These are phyloP conservation scores for Esox masquinongy DNA, from an alignment of 2,797 vertebrate genomes.

Conservation along the genomic window DNA sequence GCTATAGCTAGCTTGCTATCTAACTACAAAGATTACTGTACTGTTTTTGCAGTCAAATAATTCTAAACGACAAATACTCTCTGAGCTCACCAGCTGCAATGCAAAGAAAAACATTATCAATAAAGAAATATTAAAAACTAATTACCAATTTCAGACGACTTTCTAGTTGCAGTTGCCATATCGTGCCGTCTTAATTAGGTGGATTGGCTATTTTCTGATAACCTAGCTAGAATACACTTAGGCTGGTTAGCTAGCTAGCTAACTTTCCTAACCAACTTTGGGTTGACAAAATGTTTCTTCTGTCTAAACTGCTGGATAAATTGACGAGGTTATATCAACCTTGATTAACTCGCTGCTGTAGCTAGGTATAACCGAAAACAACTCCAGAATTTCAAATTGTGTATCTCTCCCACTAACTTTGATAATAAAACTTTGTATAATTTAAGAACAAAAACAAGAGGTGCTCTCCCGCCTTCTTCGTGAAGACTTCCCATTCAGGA, in stretches of 20 bases:
- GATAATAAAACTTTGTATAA: background rate
- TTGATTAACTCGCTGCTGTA: background rate
- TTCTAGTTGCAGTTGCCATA: constrained; percentile 8
- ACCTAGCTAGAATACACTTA: background rate
- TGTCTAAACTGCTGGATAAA: background rate
- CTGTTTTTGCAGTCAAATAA: background rate
- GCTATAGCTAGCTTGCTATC: too few relatives aligned
- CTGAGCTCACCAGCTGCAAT: background rate
- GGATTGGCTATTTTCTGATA: background rate
- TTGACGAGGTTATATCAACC: background rate
- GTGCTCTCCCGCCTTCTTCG: background rate
- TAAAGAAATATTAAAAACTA: background rate
- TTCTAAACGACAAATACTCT: background rate
- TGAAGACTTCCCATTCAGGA: background rate
- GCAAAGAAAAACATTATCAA: background rate
- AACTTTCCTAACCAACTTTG: background rate
- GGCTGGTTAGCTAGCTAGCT: background rate
- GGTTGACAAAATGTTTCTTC: background rate
- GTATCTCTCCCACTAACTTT: background rate
- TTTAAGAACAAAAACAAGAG: background rate
- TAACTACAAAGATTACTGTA: too few relatives aligned
- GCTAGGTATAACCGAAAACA: background rate
- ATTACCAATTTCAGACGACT: constrained; percentile 6
- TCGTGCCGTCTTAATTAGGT: background rate
- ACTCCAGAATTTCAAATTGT: background rate